These are phyloP conservation scores for Steatornis caripensis DNA, from an alignment of 2,113 vertebrate genomes.

Conservation along the genomic window DNA sequence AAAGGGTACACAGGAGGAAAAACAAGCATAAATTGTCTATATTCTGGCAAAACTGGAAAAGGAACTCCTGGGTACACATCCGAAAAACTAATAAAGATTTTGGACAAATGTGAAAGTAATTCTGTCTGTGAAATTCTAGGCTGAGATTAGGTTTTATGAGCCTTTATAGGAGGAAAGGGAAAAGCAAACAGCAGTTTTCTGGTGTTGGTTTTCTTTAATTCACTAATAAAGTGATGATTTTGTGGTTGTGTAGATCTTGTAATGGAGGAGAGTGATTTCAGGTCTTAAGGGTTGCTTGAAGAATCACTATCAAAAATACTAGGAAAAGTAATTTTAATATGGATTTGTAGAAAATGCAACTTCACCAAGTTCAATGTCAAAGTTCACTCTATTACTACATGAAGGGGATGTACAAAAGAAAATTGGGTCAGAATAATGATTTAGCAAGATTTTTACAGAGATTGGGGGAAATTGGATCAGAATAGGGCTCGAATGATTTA, in stretches of 20 bases:
- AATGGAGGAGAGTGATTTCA: too few relatives aligned
- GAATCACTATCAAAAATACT: too few relatives aligned
- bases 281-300: too few relatives aligned
- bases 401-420: too few relatives aligned
- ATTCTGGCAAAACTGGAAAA: not conserved
- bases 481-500: too few relatives aligned
- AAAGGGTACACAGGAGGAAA: not conserved
- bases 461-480: too few relatives aligned
- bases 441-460: too few relatives aligned
- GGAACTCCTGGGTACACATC: not conserved
- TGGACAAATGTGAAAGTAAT: not conserved
- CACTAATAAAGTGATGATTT: not conserved
- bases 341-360: too few relatives aligned
- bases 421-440: too few relatives aligned
- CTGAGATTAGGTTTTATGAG: not conserved
- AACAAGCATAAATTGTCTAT: not conserved
- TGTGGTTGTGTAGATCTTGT: not conserved
- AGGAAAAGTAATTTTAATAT: too few relatives aligned
- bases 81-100: not conserved
- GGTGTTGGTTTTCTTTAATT: not conserved
- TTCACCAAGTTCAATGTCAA: too few relatives aligned
- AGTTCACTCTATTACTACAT: too few relatives aligned
- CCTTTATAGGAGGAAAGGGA: not conserved
- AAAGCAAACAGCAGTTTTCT: not conserved
- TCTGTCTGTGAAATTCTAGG: not conserved